Conservation (phyloP, 1,140 invertebrate genomes). For the Scaptomyza pallida region DNA sequence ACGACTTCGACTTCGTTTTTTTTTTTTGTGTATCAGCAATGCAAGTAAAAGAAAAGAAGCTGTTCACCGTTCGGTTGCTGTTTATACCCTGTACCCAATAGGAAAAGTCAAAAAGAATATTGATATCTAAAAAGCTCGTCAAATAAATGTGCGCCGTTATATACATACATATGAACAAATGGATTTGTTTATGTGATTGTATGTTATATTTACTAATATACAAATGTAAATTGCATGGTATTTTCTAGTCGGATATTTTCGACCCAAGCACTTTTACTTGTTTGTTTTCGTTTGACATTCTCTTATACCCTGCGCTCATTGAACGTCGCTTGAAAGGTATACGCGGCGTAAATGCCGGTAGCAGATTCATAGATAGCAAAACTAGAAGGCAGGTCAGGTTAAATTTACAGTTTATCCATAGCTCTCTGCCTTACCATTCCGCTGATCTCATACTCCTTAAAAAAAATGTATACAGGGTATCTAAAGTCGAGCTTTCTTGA, state of each 20-base stretch:
- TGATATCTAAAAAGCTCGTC: no score
- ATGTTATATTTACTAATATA: no score
- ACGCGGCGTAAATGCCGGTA: no score
- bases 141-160: no score
- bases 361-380: no score
- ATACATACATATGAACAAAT: no score
- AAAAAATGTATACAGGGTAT: background rate
- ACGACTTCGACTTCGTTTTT: slow-evolving; percentile 8
- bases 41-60: slow-evolving; percentile 60
- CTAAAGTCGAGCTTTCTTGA: background rate
- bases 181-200: background rate
- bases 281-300: slow-evolving; percentile 46
- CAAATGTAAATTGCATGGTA: background rate
- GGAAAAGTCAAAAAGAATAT: background rate
- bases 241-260: background rate
- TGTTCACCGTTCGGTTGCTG: slow-evolving; percentile 36
- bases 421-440: no score
- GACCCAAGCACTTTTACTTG: slow-evolving; percentile 4
- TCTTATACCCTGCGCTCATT: background rate
- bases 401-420: no score
- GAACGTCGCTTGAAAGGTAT: no score
- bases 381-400: no score
- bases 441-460: no score
- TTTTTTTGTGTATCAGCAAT: slow-evolving; percentile 28
- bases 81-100: slow-evolving; percentile 1